A percentile compares a stretch with the other conserved stretches of the same genome.
Conservation (phyloP, 2,888 invertebrate genomes). For the Thecocarcelia acutangulata region DNA sequence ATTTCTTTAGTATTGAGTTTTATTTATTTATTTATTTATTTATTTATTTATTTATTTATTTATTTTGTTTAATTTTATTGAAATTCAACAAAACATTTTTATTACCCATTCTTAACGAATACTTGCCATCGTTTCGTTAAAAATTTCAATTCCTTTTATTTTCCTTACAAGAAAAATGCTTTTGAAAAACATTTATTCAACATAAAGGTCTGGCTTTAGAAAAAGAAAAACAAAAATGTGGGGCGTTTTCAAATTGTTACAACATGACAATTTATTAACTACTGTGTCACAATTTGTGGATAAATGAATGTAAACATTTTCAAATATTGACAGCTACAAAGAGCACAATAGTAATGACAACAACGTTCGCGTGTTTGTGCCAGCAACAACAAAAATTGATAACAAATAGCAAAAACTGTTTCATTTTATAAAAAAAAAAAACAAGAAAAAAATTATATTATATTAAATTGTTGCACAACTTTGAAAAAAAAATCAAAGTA, state of each 20-base stretch:
- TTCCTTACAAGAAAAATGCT: neutral
- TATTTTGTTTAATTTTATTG: no score
- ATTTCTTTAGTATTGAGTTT: no score
- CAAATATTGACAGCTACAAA: slow-evolving; percentile 58
- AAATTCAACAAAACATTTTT: slow-evolving; percentile 5
- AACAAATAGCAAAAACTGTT: slow-evolving; percentile 32
- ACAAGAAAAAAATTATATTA: slow-evolving; percentile 1
- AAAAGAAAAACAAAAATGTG: slow-evolving; percentile 30
- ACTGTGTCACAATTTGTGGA: slow-evolving; percentile 67
- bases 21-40: no score
- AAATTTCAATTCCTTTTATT: neutral
- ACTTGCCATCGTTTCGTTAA: neutral
- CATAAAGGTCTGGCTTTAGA: slow-evolving; percentile 17
- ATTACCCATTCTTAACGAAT: no score
- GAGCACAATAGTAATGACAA: slow-evolving; percentile 16
- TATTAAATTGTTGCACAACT: slow-evolving; percentile 6
- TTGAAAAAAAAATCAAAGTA: neutral
- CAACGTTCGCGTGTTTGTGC: slow-evolving; percentile 28
- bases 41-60: no score
- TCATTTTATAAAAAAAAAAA: slow-evolving; percentile 14
- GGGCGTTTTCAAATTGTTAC: slow-evolving; percentile 64
- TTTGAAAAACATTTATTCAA: slow-evolving; percentile 8
- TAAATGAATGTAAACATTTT: slow-evolving; percentile 58
- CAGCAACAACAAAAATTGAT: slow-evolving; percentile 29
- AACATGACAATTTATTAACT: slow-evolving; percentile 69